These are phyloP conservation scores for Orbicella faveolata DNA, from an alignment of 64 coral and sea anemone genomes.

Conservation along the genomic window DNA sequence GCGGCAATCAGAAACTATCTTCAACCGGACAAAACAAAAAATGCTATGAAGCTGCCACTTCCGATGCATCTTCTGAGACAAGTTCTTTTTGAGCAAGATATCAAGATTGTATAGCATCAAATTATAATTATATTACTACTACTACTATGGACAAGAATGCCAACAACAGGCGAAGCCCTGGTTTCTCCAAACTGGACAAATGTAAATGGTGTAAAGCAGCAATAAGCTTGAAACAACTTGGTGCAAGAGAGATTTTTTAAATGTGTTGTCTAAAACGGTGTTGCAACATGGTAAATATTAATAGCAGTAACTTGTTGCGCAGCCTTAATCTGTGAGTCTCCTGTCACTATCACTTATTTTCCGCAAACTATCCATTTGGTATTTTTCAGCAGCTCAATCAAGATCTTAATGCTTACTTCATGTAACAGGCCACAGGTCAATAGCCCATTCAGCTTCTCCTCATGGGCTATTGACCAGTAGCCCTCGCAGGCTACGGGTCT, in stretches of 20 bases:
- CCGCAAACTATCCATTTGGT: too few relatives aligned
- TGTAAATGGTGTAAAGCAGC: not conserved
- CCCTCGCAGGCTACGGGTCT: too few relatives aligned
- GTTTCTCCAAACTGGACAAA: not conserved
- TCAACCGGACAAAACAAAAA: slow-evolving; percentile 83
- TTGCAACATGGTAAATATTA: not conserved
- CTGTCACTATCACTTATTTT: too few relatives aligned
- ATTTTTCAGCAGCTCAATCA: too few relatives aligned
- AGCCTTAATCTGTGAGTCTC: too few relatives aligned
- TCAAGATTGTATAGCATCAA: slow-evolving; percentile 87
- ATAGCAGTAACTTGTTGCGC: too few relatives aligned
- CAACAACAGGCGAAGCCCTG: slow-evolving; percentile 1
- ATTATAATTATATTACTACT: not conserved
- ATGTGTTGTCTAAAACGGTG: not conserved
- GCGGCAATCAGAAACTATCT: slow-evolving; percentile 81
- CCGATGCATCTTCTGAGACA: slow-evolving; percentile 70
- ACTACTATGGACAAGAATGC: not conserved
- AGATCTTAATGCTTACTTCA: not conserved
- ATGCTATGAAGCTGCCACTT: slow-evolving; percentile 77
- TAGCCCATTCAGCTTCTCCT: too few relatives aligned
- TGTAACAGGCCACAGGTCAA: not conserved
- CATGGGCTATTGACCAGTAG: too few relatives aligned
- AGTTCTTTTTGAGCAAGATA: slow-evolving; percentile 82
- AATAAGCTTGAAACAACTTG: not conserved
- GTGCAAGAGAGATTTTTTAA: not conserved